Evolutionary conservation across 1,140 invertebrate species (phyloP).

Genomic region (Zaprionus taronus): DNA sequence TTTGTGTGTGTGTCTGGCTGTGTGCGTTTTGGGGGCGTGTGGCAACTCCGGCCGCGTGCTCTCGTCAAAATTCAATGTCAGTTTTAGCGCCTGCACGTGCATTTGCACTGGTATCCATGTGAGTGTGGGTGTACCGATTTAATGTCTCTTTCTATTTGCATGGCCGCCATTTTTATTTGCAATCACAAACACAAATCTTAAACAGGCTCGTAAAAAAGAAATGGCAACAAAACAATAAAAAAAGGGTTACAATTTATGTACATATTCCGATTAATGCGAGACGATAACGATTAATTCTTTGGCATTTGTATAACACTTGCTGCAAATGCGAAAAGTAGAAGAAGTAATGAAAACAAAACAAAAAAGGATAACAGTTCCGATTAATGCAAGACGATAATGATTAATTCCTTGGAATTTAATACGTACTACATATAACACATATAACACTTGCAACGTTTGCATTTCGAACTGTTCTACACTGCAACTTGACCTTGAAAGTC

Average conservation of each 20-base stretch:
- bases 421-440: background rate
- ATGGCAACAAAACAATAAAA: slow-evolving; percentile 2
- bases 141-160: slow-evolving; percentile 45
- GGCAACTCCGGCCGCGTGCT: slow-evolving; percentile 38
- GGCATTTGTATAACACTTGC: too few species aligned
- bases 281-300: background rate
- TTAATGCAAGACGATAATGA: too few species aligned
- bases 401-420: too few species aligned
- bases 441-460: background rate
- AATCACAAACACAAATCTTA: slow-evolving; percentile 25
- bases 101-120: slow-evolving; percentile 36
- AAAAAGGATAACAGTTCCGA: background rate
- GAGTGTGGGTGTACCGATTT: slow-evolving; percentile 4
- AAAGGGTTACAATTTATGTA: slow-evolving; percentile 4
- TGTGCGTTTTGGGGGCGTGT: slow-evolving; percentile 20
- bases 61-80: slow-evolving; percentile 83
- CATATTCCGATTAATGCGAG: background rate
- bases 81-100: slow-evolving; percentile 48
- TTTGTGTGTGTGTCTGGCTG: background rate
- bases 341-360: background rate
- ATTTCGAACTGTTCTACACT: background rate
- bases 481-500: slow-evolving; percentile 11
- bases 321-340: background rate
- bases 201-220: slow-evolving; percentile 39
- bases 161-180: slow-evolving; percentile 63